phyloP scores from a whole-genome alignment of 2,888 invertebrate species.

The Drosophila meridionalis region DNA sequence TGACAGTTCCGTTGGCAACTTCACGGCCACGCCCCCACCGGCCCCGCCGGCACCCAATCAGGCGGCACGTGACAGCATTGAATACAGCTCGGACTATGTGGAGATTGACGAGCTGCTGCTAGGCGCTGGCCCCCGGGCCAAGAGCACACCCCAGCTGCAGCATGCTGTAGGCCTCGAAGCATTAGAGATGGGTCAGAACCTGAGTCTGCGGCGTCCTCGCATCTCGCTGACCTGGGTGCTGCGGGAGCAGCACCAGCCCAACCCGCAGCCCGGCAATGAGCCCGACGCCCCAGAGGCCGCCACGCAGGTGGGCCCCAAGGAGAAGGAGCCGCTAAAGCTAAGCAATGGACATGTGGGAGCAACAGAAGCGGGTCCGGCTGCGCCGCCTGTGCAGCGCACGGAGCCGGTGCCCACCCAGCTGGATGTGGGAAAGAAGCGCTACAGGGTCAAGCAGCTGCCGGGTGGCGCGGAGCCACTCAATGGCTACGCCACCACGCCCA shows the following conservation, averaged over 20 bases:
- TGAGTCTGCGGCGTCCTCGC: conserved; percentile 87
- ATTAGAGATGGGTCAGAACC: conserved; percentile 86
- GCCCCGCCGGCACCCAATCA: conserved; percentile 14
- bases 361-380: conserved; percentile 23
- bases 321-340: conserved; percentile 29
- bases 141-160: conserved; percentile 77
- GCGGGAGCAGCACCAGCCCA: conserved; percentile 88
- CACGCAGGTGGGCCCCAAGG: conserved; percentile 2
- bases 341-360: conserved; percentile 1
- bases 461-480: conserved; percentile 74
- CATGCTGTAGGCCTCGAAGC: conserved; percentile 67
- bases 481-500: conserved; percentile 82
- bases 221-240: conserved; percentile 92
- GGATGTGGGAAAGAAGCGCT: conserved; percentile 76
- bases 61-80: conserved; percentile 44
- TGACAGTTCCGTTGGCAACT: conserved; percentile 81
- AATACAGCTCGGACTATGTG: conserved; percentile 81
- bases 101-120: conserved; percentile 81
- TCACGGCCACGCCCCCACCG: conserved; percentile 75
- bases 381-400: conserved; percentile 35
- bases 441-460: conserved; percentile 71
- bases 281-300: neutral
- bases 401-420: conserved; percentile 67
- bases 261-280: conserved; percentile 6
- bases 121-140: conserved; percentile 53